These are phyloP conservation scores for Mactra quadrangularis DNA, from an alignment of 1,140 invertebrate species.

Conservation along the genomic window DNA sequence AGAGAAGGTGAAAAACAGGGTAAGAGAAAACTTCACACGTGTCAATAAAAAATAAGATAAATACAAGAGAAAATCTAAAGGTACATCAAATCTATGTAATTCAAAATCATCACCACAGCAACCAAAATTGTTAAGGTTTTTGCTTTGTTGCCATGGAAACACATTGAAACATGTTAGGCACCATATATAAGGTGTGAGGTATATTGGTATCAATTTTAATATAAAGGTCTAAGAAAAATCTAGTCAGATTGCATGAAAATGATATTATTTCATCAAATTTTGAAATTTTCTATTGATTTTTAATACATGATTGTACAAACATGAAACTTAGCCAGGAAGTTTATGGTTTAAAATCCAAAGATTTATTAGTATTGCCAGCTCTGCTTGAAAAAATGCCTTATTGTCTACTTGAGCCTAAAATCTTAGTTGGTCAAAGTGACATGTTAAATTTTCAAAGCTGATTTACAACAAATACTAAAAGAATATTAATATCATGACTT, in stretches of 20 bases:
- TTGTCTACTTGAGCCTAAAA: too few relatives aligned
- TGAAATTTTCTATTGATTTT: neutral
- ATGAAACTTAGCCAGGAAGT: too few relatives aligned
- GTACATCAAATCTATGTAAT: slow-evolving; percentile 37
- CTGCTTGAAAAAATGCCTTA: too few relatives aligned
- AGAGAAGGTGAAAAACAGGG: slow-evolving; percentile 51
- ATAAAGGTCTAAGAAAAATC: slow-evolving; percentile 7
- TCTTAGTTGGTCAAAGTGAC: too few relatives aligned
- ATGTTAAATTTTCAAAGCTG: too few relatives aligned
- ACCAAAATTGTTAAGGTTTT: neutral
- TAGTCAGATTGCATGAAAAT: neutral
- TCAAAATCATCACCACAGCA: neutral
- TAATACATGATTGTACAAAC: too few relatives aligned
- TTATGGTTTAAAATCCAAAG: too few relatives aligned
- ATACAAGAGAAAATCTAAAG: slow-evolving; percentile 45
- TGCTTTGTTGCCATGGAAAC: too few relatives aligned
- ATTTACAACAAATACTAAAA: too few relatives aligned
- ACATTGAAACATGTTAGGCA: slow-evolving; percentile 53
- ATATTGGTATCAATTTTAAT: too few relatives aligned
- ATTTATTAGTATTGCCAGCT: too few relatives aligned
- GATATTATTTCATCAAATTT: neutral
- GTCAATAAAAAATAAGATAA: slow-evolving; percentile 45
- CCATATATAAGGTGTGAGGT: slow-evolving; percentile 61
- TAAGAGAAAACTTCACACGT: slow-evolving; percentile 56
- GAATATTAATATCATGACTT: too few relatives aligned